A percentile compares a stretch with the other conserved stretches of the same genome.
Evolutionary conservation across 2,888 invertebrate species (phyloP).

Genomic region (Muschampia plurimacula): DNA sequence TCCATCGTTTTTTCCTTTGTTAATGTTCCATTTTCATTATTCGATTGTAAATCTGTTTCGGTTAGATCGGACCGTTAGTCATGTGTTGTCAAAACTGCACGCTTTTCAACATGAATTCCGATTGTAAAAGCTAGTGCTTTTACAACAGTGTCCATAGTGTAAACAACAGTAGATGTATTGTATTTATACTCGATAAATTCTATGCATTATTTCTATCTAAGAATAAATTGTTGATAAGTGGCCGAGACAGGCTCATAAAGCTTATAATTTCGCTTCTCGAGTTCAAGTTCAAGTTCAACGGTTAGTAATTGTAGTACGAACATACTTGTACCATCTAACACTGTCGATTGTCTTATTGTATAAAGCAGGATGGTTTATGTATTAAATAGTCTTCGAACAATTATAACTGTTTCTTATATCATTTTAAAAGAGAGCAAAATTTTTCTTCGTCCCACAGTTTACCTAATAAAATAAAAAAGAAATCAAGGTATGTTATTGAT

Average conservation of each 20-base stretch:
- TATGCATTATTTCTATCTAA: slow-evolving; percentile 41
- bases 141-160: slow-evolving; percentile 25
- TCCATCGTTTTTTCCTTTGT: slow-evolving; percentile 67
- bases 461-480: too few relatives aligned
- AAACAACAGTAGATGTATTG: slow-evolving; percentile 45
- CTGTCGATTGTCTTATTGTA: too few relatives aligned
- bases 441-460: too few relatives aligned
- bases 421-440: too few relatives aligned
- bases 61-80: slow-evolving; percentile 49
- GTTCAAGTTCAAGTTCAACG: slow-evolving; percentile 31
- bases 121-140: slow-evolving; percentile 23
- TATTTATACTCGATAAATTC: slow-evolving; percentile 41
- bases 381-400: too few relatives aligned
- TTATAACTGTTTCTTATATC: not conserved
- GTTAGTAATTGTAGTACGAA: not conserved
- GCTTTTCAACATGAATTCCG: slow-evolving; percentile 30
- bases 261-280: slow-evolving; percentile 22
- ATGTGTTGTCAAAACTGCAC: slow-evolving; percentile 45
- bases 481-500: too few relatives aligned
- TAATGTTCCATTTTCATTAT: slow-evolving; percentile 63
- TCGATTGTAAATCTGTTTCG: slow-evolving; percentile 66
- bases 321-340: too few relatives aligned
- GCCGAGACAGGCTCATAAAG: slow-evolving; percentile 25
- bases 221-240: slow-evolving; percentile 35
- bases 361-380: too few relatives aligned